These are phyloP conservation scores for Diacarnus erythraeanus DNA, from an alignment of 37 sponge, comb jelly and placozoan species.

Conservation along the genomic window DNA sequence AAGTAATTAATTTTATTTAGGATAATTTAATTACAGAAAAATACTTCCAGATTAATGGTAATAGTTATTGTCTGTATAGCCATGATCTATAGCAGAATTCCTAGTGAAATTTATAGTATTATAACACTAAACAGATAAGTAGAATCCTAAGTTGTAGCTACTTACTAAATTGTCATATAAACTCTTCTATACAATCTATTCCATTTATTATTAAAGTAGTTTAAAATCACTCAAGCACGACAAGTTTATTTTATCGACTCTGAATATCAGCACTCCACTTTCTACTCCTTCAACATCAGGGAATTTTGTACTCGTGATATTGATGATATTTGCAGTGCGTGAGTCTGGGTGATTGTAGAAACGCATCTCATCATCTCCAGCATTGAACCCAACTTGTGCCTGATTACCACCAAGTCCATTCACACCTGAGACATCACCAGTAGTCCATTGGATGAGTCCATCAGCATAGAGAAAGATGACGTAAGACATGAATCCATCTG, in stretches of 20 bases:
- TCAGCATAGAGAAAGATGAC: constrained; percentile 59
- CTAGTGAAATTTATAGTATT: no score
- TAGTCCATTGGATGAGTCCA: constrained; percentile 57
- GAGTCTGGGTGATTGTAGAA: constrained; percentile 25
- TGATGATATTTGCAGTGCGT: constrained; percentile 1
- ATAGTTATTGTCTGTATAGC: no score
- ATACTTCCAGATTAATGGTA: no score
- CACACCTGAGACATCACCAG: constrained; percentile 44
- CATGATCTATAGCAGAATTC: no score
- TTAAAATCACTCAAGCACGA: neutral
- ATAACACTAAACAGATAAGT: no score
- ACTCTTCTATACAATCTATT: no score
- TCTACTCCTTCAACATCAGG: neutral
- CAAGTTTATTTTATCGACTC: no score
- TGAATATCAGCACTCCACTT: constrained; percentile 31
- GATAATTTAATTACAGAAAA: no score
- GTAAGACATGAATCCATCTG: constrained; percentile 35
- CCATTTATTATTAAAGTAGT: neutral
- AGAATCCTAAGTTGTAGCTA: no score
- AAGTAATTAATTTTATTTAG: no score
- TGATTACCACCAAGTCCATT: constrained; percentile 29
- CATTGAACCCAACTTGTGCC: constrained; percentile 50
- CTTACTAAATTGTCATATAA: no score
- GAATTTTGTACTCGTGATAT: neutral
- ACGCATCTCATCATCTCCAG: constrained; percentile 29